Conservation (phyloP, 2,797 vertebrate genomes). For the Neosalanx taihuensis region DNA sequence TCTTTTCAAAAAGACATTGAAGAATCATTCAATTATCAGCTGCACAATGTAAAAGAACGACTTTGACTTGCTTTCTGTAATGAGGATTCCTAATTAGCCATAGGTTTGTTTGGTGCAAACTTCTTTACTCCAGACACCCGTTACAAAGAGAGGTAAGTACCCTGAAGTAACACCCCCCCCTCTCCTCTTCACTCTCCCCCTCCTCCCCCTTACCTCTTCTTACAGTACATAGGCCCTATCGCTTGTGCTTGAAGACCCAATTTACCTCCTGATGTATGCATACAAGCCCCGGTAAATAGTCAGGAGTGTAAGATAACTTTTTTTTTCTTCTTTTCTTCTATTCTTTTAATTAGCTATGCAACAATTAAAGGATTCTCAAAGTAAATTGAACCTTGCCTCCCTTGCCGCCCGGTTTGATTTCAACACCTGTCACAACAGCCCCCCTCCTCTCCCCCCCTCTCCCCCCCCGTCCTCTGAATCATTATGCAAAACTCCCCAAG, state of each 20-base stretch:
- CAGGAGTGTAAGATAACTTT: slow-evolving; percentile 87
- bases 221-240: slow-evolving; percentile 45
- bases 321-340: slow-evolving; percentile 76
- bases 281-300: slow-evolving; percentile 90
- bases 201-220: slow-evolving; percentile 21
- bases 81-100: slow-evolving; percentile 99
- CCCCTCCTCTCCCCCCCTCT: slow-evolving; percentile 40
- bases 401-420: slow-evolving; percentile 95
- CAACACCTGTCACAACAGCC: slow-evolving; percentile 99
- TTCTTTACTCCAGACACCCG: slow-evolving; percentile 88
- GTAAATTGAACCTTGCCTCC: slow-evolving; percentile 99
- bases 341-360: slow-evolving; percentile 97
- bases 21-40: slow-evolving; percentile 99
- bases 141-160: slow-evolving; percentile 88
- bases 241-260: slow-evolving; percentile 87
- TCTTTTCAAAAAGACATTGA: slow-evolving; percentile 94
- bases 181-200: background rate
- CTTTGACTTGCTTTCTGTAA: slow-evolving; percentile 96
- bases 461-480: slow-evolving; percentile 83
- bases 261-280: slow-evolving; percentile 90
- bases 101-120: slow-evolving; percentile 97
- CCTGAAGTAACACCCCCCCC: slow-evolving; percentile 74
- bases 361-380: slow-evolving; percentile 99
- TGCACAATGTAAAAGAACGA: slow-evolving; percentile 98
- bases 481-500: slow-evolving; percentile 96